phyloP scores from a whole-genome alignment of 2,888 invertebrate species.

The Villa cingulata region DNA sequence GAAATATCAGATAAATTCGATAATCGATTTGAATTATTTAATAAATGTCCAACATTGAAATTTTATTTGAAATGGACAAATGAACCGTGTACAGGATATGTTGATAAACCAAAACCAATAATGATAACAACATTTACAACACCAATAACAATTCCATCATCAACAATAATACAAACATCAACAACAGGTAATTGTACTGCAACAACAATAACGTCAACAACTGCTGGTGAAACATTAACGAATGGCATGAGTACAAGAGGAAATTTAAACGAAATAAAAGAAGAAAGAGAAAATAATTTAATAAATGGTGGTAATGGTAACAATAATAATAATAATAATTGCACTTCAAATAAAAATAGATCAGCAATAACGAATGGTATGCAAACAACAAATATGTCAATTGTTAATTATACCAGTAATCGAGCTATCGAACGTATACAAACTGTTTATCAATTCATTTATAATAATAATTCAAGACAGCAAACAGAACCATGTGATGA shows the following conservation, averaged over 20 bases:
- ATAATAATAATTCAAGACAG: constrained; percentile 87
- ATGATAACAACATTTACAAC: constrained; percentile 27
- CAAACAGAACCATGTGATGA: constrained; percentile 91
- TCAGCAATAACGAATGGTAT: background rate
- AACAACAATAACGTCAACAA: constrained; percentile 6
- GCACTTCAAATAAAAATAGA: background rate
- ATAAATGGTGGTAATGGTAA: constrained; percentile 7
- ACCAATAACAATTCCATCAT: constrained; percentile 23
- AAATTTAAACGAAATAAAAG: constrained; percentile 18
- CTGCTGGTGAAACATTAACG: background rate
- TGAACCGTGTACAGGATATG: constrained; percentile 50
- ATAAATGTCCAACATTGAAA: constrained; percentile 68
- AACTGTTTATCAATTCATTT: constrained; percentile 90
- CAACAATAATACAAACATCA: constrained; percentile 11
- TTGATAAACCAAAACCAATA: constrained; percentile 48
- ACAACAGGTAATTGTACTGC: constrained; percentile 19
- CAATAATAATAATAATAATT: constrained; percentile 20
- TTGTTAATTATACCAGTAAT: background rate
- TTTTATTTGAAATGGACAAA: constrained; percentile 74
- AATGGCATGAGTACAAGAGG: background rate
- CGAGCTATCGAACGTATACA: constrained; percentile 44
- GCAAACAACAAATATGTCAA: background rate
- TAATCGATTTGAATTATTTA: constrained; percentile 60
- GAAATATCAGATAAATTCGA: constrained; percentile 17
- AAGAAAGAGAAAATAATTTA: constrained; percentile 34